Base-by-base conservation (phyloP, 2,797 vertebrate genomes). In the Thamnophis elegans region DNA sequence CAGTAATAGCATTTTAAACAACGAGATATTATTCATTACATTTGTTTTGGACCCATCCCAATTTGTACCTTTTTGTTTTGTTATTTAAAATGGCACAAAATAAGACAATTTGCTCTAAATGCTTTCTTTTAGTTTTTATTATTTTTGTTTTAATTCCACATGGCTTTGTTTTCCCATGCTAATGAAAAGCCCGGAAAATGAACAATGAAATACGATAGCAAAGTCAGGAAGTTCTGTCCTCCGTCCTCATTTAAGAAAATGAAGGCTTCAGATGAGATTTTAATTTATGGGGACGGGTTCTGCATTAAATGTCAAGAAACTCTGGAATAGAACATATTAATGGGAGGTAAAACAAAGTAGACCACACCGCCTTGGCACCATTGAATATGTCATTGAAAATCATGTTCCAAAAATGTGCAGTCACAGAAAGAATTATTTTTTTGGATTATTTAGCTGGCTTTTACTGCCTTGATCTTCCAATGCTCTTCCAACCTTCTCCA, bases 121-220 rank as follows among this genome's bases (percentile, higher is more conserved):
- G 94, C 18, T n/a, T 92, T 95, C 93, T 89, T 68, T 85, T 51
- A 42, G 86, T n/a, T 65, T 65, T 65, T 65, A 22, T 60, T 62
- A 20, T 51, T n/a, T 16, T 58, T 2, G 28, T 93, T 94, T 62
- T 92, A 92, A 32, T 93, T 78, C 90, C 91, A 94, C 90, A 86
- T 95, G 90, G 88, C 59, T 94, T 86, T 95, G 89, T 93, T 96
- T 95, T 95, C 92, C 92, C 91, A 51, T 94, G 94, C 95, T 96
- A 95, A 95, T 95, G 95, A 95, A 91, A 36, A 85, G 53, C 92
- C 92, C 91, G 53, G 94, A 60, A 95, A 95, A 91, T 78, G 91
- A 96, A 94, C 93, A 95, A 94, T 88, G 87, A 92, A 95, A 68
- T 92, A 60, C 89, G 95, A 94, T 94, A 95, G 73, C 0, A 11